Base-by-base conservation (phyloP, 2,113 vertebrate genomes). In the Cynocephalus volans region DNA sequence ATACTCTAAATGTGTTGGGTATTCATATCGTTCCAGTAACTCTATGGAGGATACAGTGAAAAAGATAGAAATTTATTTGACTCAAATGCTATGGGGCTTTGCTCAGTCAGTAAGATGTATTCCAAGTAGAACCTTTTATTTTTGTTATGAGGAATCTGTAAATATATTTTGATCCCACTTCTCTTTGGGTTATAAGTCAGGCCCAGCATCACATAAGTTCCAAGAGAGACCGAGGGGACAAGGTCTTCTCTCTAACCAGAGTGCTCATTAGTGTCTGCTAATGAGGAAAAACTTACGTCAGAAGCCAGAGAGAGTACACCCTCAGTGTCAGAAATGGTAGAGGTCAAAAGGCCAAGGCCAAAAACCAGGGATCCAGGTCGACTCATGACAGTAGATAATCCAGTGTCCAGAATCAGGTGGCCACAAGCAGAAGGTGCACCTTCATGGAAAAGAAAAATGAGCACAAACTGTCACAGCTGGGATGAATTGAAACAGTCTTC, bases 211-310 rank as follows among this genome's bases (percentile, higher is more conserved):
- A 89, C 5, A 18, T 83, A 81, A 81, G 48, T 93, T 93, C 45
- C 28, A 82, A 83, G 9, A 89, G 6, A 92, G 56, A 67, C 7
- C 87, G 12, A 82, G 33, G 4, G 88, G 62, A 87, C n/a, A 75
- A 52, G 89, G 75, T 93, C 56, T 95, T 84, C 52, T 87, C 93
- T 87, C 62, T 93, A 84, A 77, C 95, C 4, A 2, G 33, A 88
- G 24, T 69, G 60, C 81, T 97, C 72, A 93, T 85, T 96, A 95
- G 58, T 79, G 75, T 9, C 90, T 97, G 93, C 58, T 96, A 95
- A 97, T 93, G 73, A 97, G 93, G 93, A 83, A 82, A 93, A 90
- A 26, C 31, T 89, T 60, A 72, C 52, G 77, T 96, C 79, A 93
- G 64, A 95, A 92, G 82, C 24, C 82, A 96, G 73, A 79, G 15